Conservation (phyloP, 1,140 invertebrate genomes). For the Eubasilissa regina region DNA sequence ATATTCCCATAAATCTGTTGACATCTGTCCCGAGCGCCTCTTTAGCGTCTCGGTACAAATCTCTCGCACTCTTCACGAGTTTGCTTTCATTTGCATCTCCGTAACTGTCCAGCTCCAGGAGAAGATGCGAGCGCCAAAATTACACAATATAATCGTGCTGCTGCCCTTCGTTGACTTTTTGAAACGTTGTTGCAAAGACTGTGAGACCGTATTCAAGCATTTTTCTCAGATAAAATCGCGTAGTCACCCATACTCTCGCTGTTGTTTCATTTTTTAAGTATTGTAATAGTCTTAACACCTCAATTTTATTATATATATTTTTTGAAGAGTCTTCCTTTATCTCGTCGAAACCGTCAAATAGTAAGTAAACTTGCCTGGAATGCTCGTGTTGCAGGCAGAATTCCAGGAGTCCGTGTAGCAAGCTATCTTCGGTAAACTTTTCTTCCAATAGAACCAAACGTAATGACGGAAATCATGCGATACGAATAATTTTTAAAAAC, state of each 20-base stretch:
- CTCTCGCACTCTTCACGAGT: background rate
- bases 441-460: too few relatives aligned
- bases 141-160: background rate
- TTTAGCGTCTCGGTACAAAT: background rate
- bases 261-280: slow-evolving; percentile 5
- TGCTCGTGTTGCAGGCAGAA: too few relatives aligned
- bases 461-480: too few relatives aligned
- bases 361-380: too few relatives aligned
- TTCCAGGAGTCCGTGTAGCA: too few relatives aligned
- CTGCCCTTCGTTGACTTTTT: background rate
- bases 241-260: background rate
- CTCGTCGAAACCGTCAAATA: too few relatives aligned
- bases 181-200: background rate
- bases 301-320: too few relatives aligned
- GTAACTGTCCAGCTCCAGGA: background rate
- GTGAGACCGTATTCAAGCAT: background rate
- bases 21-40: background rate
- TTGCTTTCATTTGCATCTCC: background rate
- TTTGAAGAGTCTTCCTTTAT: too few relatives aligned
- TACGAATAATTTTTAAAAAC: too few relatives aligned
- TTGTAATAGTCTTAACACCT: background rate
- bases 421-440: too few relatives aligned
- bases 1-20: background rate
- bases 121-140: background rate
- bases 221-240: background rate